Conservation (phyloP, 2,797 vertebrate species). For the Saxicola maurus region DNA sequence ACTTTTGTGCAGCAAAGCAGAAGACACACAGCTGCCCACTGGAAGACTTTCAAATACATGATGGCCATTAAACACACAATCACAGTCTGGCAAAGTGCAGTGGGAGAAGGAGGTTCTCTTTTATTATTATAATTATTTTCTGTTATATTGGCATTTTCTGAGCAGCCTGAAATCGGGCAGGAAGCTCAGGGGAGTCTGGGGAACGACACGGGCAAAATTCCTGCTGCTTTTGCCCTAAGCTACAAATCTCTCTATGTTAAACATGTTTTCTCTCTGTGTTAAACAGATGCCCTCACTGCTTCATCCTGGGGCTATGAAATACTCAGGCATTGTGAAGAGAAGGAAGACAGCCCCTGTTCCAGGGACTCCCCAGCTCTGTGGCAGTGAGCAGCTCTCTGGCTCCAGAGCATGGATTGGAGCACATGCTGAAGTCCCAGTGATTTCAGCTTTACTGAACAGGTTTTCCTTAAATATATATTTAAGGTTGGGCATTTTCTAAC, state of each 20-base stretch:
- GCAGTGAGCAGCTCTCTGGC: background rate
- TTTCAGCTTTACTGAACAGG: background rate
- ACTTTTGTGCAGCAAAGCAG: conserved; percentile 24
- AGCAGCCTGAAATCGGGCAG: background rate
- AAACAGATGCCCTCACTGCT: background rate
- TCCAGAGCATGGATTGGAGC: background rate
- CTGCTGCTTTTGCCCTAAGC: background rate
- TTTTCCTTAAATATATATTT: background rate
- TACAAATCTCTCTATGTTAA: background rate
- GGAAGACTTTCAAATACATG: background rate
- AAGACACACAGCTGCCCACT: background rate
- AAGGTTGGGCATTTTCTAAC: background rate
- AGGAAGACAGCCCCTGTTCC: background rate
- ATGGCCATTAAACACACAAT: background rate
- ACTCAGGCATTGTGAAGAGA: background rate
- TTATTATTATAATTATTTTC: background rate
- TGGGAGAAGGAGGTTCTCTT: background rate
- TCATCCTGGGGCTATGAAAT: background rate
- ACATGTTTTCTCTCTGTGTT: background rate
- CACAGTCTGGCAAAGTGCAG: background rate
- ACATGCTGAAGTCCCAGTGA: accelerated
- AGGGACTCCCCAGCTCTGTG: background rate
- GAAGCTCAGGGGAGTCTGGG: background rate
- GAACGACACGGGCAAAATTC: accelerated
- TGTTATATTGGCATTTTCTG: background rate